phyloP scores from a whole-genome alignment of 2,113 vertebrate genomes.

The Montifringilla adamsi region DNA sequence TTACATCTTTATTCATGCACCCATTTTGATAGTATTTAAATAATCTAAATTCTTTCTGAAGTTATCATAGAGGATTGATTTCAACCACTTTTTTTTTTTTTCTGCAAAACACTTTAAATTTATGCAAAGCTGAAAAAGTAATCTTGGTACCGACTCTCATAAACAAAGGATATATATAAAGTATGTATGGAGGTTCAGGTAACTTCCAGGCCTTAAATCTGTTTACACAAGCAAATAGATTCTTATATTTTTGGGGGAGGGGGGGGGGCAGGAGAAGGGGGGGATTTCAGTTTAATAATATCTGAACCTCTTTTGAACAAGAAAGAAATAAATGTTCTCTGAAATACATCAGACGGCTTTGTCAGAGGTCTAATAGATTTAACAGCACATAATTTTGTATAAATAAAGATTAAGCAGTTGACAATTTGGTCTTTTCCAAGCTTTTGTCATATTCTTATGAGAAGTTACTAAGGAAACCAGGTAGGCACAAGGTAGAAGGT shows the following conservation, averaged over 20 bases:
- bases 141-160: not conserved
- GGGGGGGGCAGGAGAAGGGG: too few species aligned
- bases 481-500: not conserved
- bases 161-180: not conserved
- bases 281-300: not conserved
- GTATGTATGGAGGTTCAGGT: rapidly evolving
- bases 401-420: not conserved
- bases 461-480: slow-evolving; percentile 45
- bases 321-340: not conserved
- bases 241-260: not conserved
- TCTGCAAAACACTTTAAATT: not conserved
- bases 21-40: not conserved
- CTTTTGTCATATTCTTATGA: not conserved
- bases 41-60: not conserved
- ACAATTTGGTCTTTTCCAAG: not conserved
- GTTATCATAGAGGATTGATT: not conserved
- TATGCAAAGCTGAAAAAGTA: not conserved
- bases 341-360: not conserved
- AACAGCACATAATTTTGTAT: not conserved
- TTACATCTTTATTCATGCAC: not conserved
- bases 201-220: not conserved
- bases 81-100: not conserved
- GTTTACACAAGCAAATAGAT: not conserved
- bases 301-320: not conserved
- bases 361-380: not conserved